Evolutionary conservation across 1,140 invertebrate genomes (phyloP), one percentile per base, ranked within the genome.

Genomic region (Vollenhovia emeryi): DNA sequence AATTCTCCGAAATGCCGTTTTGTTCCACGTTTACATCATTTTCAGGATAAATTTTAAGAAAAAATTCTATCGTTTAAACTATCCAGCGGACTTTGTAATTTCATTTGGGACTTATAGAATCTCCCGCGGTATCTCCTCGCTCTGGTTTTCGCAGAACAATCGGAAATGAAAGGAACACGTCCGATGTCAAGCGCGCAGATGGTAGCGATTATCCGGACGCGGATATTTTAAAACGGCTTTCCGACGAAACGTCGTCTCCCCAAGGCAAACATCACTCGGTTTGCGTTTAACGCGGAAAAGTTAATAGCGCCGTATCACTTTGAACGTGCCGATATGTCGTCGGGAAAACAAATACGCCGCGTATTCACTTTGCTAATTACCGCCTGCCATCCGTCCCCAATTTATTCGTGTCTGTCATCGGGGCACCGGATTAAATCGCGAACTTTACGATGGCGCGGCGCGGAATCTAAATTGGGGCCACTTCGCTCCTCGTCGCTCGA

Each of bases 381-480:
- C 11, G 18, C 6, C 18, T 36, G 50, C 36, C 27, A 45, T 73
- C 73, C 30, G 36, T 73, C 33, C 36, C 18, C 36, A 59, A 59
- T 82, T 59, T 80, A 71, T 84, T n/a, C n/a, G 15, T 43, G n/a
- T 7, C 4, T 45, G 5, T 55, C 18, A 40, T 80, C 64, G 21
- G 7, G 11, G 7, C 33, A 45, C 6, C 18, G 15, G 52, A 27
- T 84, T 76, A 76, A 62, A 52, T 75, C 57, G 45, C 13, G n/a
- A 36, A 30, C 21, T 62, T 62, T 84, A 48, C 48, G 55, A 82
- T 36, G 27, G 50, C 24, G 18, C 36, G 27, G 73, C 11, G 68
- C 8, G 66, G 69, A 84, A 43, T 76, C 45, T 76, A 76, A 84
- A 84, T 84, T 84, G 43, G 57, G 57, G 7, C 68, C 80, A 36